These are phyloP conservation scores for Protomyctophum bolini DNA, from an alignment of 2,113 vertebrate species.

Conservation along the genomic window DNA sequence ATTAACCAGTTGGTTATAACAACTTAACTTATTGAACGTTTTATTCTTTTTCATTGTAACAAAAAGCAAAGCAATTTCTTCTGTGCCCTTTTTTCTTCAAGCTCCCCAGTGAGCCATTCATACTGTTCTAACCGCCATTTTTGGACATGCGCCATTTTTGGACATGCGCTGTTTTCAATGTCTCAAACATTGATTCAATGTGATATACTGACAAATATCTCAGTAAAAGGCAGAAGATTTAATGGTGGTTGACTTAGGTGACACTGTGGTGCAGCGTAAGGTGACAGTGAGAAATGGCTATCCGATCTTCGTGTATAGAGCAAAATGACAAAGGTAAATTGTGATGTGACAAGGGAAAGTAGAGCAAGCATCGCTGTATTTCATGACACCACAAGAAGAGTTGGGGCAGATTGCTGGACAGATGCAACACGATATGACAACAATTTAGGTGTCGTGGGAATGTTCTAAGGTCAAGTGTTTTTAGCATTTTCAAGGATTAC, in stretches of 20 bases:
- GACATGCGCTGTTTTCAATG: conserved; percentile 17
- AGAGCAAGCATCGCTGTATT: conserved; percentile 32
- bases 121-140: conserved; percentile 1
- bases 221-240: conserved; percentile 21
- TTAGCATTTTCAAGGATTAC: conserved; percentile 41
- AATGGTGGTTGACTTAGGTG: conserved; percentile 11
- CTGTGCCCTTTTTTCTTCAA: not conserved
- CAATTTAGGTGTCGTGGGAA: conserved; percentile 51
- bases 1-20: not conserved
- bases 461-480: conserved; percentile 53
- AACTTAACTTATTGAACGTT: not conserved
- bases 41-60: not conserved
- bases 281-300: conserved; percentile 28
- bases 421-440: conserved; percentile 44
- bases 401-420: conserved; percentile 39
- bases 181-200: conserved; percentile 26
- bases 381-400: conserved; percentile 34
- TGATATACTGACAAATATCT: conserved; percentile 11
- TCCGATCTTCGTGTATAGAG: conserved; percentile 31
- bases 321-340: conserved; percentile 42
- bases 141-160: not conserved
- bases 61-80: not conserved
- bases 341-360: conserved; percentile 53
- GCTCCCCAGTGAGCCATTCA: conserved; percentile 7
- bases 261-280: conserved; percentile 30